Base-by-base conservation (phyloP, 2,797 vertebrate species). In the Pangasius krempfi region DNA sequence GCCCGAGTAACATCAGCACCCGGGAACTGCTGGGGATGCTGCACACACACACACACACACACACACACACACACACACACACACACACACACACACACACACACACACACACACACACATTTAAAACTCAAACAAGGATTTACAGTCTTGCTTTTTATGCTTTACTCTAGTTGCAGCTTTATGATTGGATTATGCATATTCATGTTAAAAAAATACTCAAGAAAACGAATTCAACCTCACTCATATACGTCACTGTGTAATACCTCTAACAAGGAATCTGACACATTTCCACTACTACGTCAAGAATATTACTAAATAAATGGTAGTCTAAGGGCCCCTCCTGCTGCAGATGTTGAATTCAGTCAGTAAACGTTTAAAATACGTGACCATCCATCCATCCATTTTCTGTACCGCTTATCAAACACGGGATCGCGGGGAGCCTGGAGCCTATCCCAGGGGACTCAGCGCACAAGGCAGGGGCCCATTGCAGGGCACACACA, bases 1-100 rank as follows among this genome's bases (percentile, higher is more conserved):
- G 98, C 88, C 96, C 95, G 92, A 99, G 95, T 68, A 99, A 96
- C 92, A 95, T 96, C 87, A 95, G 90, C 83, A 98, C 95, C 93
- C 97, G 96, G 92, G 99, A 98, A 96, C 92, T 97, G 95, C 96
- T 97, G 90, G 96, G 94, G 94, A 97, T 92, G 88, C 97, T 98
- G 89, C 58, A 82, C 89, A 92, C 8, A 91, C 56, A 92, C 6
- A 90, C 78, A 86, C 62, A 62, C 88, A 89, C 85, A 37, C 12
- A 85, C 3, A 56, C 58, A 82, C 89, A 92, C 8, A 91, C 56
- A 92, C 6, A 90, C 78, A 86, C 33, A 76, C 73, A 52, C 47
- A 76, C 44, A 75, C 37, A 50, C 20, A 27, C 70, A 44, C 18
- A 73, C 7, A 73, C 16, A 52, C 47, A 78, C 44, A 75, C 37